These are phyloP conservation scores for Phengaris arion DNA, from an alignment of 2,888 invertebrate genomes.

Conservation along the genomic window DNA sequence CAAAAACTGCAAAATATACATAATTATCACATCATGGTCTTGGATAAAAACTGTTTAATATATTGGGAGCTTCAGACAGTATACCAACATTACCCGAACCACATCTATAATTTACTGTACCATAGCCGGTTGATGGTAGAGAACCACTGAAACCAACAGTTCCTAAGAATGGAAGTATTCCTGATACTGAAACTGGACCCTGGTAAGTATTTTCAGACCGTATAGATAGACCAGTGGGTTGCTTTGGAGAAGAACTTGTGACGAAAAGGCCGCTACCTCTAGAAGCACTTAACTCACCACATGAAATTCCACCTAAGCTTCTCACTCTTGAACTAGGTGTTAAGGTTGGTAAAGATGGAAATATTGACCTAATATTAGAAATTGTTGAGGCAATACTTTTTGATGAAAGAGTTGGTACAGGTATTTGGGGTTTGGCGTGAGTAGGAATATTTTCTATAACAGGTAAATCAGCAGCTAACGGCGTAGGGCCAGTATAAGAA, in stretches of 20 bases:
- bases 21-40: not conserved
- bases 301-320: not conserved
- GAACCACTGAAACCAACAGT: slow-evolving; percentile 21
- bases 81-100: not conserved
- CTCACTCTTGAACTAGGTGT: not conserved
- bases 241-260: slow-evolving; percentile 7
- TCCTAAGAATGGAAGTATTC: slow-evolving; percentile 23
- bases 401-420: not conserved
- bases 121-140: not conserved
- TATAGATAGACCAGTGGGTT: slow-evolving; percentile 2
- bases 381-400: not conserved
- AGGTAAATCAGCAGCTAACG: not conserved
- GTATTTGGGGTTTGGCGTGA: not conserved
- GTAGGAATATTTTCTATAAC: not conserved
- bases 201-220: slow-evolving; percentile 7
- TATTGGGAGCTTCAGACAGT: not conserved
- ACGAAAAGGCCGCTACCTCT: not conserved
- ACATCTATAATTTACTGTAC: not conserved
- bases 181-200: slow-evolving; percentile 13
- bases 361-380: slow-evolving; percentile 9
- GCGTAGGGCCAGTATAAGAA: not conserved
- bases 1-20: not conserved
- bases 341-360: slow-evolving; percentile 7
- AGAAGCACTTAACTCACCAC: slow-evolving; percentile 1
- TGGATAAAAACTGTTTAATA: not conserved